A percentile compares a stretch with the other conserved stretches of the same genome.
These are phyloP conservation scores for Oikopleura dioica DNA, from an alignment of 23 tunicate species.

Conservation along the genomic window DNA sequence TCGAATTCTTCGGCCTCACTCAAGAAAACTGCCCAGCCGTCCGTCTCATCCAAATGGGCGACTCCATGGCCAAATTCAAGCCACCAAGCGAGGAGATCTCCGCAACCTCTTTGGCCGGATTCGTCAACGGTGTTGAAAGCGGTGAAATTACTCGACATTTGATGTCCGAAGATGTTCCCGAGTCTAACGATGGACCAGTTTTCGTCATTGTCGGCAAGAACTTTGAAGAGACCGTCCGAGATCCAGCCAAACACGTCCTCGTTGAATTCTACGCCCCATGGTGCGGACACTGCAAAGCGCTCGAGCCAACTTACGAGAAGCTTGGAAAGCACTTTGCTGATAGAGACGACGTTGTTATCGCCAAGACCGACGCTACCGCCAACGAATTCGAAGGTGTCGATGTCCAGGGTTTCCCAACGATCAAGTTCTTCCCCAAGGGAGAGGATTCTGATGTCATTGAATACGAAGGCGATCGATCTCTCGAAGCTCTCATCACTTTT, in stretches of 20 bases:
- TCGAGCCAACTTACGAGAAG: conserved; percentile 75
- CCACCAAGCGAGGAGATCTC: conserved; percentile 33
- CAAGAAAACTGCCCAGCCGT: conserved; percentile 38
- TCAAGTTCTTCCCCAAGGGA: conserved; percentile 66
- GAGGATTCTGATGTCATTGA: conserved; percentile 18
- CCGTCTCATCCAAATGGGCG: conserved; percentile 92
- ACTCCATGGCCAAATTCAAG: conserved; percentile 96
- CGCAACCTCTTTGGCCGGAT: conserved; percentile 26
- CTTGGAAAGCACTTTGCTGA: conserved; percentile 50
- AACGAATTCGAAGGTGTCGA: conserved; percentile 75
- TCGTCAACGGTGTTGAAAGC: conserved; percentile 19
- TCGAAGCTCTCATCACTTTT: conserved; percentile 56
- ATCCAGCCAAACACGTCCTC: conserved; percentile 16
- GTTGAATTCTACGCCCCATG: conserved; percentile 48
- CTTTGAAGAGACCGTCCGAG: conserved; percentile 60
- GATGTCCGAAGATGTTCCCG: conserved; percentile 73
- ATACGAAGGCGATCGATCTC: conserved; percentile 53
- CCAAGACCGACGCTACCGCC: conserved; percentile 90
- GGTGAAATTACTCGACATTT: neutral
- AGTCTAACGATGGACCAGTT: conserved; percentile 48
- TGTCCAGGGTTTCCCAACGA: conserved; percentile 77
- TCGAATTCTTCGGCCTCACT: conserved; percentile 89
- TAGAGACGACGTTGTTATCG: conserved; percentile 57
- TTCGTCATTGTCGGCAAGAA: conserved; percentile 72
- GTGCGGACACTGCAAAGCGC: conserved; percentile 97